These are phyloP conservation scores for Epicauta chinensis DNA, from an alignment of 1,140 invertebrate genomes.

Conservation along the genomic window DNA sequence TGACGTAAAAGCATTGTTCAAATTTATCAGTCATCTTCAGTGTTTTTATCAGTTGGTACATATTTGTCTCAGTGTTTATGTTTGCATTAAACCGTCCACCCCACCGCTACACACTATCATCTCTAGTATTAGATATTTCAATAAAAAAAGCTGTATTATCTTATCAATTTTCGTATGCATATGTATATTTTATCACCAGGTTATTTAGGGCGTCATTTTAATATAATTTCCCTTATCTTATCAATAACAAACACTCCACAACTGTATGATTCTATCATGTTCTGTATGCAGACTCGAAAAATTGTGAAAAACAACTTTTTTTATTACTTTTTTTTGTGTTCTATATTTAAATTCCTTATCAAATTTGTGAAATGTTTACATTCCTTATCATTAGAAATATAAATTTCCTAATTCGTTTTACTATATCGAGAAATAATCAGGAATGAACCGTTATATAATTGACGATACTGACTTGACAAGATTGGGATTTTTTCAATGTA, in stretches of 20 bases:
- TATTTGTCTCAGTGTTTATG: slow-evolving; percentile 11
- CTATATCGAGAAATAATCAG: too few relatives aligned
- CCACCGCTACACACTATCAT: background rate
- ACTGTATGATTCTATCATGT: slow-evolving; percentile 11
- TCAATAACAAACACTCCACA: slow-evolving; percentile 11
- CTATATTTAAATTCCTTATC: slow-evolving; percentile 14
- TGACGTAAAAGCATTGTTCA: slow-evolving; percentile 13
- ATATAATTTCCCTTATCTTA: slow-evolving; percentile 12
- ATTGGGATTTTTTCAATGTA: too few relatives aligned
- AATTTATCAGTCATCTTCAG: slow-evolving; percentile 5
- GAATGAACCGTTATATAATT: too few relatives aligned
- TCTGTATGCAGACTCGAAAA: background rate
- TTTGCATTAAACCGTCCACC: background rate
- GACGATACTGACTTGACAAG: too few relatives aligned
- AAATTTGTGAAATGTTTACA: slow-evolving; percentile 7
- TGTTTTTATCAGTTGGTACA: slow-evolving; percentile 5
- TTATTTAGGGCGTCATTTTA: slow-evolving; percentile 15
- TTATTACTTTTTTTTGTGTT: slow-evolving; percentile 8
- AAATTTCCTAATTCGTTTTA: slow-evolving; percentile 13
- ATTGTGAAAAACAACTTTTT: slow-evolving; percentile 7
- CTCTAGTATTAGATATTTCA: slow-evolving; percentile 6
- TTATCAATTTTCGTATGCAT: slow-evolving; percentile 12
- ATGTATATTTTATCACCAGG: slow-evolving; percentile 10
- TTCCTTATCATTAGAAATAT: slow-evolving; percentile 7
- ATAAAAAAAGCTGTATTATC: slow-evolving; percentile 10